Evolutionary conservation across 2,888 invertebrate species (phyloP).

Genomic region (Barypeithes pellucidus): DNA sequence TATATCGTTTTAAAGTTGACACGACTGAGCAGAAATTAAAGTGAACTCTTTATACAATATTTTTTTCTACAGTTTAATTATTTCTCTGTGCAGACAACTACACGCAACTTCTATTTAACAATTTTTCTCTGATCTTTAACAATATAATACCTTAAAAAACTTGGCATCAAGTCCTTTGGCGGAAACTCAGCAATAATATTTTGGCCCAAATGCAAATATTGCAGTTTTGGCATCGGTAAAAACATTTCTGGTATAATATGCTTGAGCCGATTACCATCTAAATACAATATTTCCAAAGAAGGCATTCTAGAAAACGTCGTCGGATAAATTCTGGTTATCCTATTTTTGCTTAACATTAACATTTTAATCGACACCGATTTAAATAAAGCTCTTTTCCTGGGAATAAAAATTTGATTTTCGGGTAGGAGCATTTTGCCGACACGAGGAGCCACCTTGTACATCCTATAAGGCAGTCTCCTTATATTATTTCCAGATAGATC

Average conservation of each 20-base stretch:
- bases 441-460: slow-evolving; percentile 58
- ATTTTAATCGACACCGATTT: slow-evolving; percentile 61
- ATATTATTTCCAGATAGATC: slow-evolving; percentile 66
- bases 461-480: slow-evolving; percentile 59
- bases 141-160: slow-evolving; percentile 54
- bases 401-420: slow-evolving; percentile 58
- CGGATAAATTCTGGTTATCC: slow-evolving; percentile 59
- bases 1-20: no score
- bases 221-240: slow-evolving; percentile 59
- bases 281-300: slow-evolving; percentile 62
- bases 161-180: slow-evolving; percentile 53
- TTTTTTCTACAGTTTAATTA: no score
- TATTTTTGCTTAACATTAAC: slow-evolving; percentile 64
- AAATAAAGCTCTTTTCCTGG: slow-evolving; percentile 60
- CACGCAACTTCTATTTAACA: slow-evolving; percentile 14
- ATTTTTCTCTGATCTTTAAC: slow-evolving; percentile 52
- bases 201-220: slow-evolving; percentile 64
- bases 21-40: no score
- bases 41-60: no score
- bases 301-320: slow-evolving; percentile 62
- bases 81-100: no score
- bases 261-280: slow-evolving; percentile 64
- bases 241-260: slow-evolving; percentile 60
- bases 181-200: slow-evolving; percentile 60
- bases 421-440: slow-evolving; percentile 62